Base-by-base conservation (phyloP, 2,888 invertebrate genomes). In the Pseudococcus longispinus region DNA sequence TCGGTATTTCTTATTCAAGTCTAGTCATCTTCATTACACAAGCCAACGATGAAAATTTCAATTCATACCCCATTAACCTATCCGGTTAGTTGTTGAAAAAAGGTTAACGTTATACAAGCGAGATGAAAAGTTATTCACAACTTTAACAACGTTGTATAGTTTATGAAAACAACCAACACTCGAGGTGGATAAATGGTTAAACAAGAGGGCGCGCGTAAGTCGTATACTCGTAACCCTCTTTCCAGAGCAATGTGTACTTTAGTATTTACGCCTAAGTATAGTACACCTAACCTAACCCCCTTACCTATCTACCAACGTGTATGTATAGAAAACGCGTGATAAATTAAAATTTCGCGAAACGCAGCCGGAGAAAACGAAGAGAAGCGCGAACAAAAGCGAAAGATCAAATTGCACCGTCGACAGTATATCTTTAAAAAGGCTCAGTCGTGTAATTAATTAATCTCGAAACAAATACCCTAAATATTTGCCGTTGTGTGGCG, bases 371-470 rank as follows among this genome's bases (percentile, higher is more conserved):
- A 60, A 60, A 20, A 23, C 37, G 20, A 60, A 60, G 60, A 23
- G n/a, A 18, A 55, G 11, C 60, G 60, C 23, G 23, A 60, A 20
- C 60, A 60, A 60, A 60, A 60, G 60, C 60, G 60, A 60, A 60
- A 60, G 60, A 60, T 60, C 60, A 60, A 60, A 60, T 60, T 60
- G 60, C 60, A 60, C 20, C 60, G 23, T 60, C 60, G 20, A 60
- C 60, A 60, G 60, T 60, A 60, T 60, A 60, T 60, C 60, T 60
- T 60, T 60, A 60, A 60, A 60, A 60, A 60, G 60, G 60, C 60
- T 60, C 60, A 60, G 60, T 23, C 60, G 60, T 60, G 60, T 60
- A 60, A 60, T 60, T 60, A 60, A 60, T 60, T 60, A 60, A 60
- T 60, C 60, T 60, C 60, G 60, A 60, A 60, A 60, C 60, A 60